phyloP scores from a whole-genome alignment of 2,888 invertebrate genomes.

The Habroteleia sp. region DNA sequence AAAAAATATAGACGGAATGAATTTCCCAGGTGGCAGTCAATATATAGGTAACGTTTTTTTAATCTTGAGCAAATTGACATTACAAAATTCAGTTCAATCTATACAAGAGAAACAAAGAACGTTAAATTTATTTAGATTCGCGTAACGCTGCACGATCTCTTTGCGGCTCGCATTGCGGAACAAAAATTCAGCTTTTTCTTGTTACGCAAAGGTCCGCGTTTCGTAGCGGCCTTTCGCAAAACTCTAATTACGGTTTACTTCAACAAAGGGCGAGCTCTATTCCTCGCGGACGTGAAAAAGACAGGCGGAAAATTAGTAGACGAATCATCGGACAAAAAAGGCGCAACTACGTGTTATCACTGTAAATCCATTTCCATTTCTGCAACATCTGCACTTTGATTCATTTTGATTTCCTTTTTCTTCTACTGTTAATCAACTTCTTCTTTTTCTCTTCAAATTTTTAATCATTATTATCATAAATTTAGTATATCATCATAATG shows the following conservation, averaged over 20 bases:
- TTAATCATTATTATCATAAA: not conserved
- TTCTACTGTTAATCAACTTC: too few relatives aligned
- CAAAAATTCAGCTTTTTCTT: constrained; percentile 9
- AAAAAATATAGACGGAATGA: too few relatives aligned
- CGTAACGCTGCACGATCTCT: not conserved
- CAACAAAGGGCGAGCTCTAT: constrained; percentile 12
- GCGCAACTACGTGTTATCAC: constrained; percentile 16
- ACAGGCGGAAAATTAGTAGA: constrained; percentile 26
- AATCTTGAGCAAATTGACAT: too few relatives aligned
- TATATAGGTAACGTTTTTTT: too few relatives aligned
- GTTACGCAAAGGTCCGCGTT: constrained; percentile 1
- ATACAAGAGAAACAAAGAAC: not conserved
- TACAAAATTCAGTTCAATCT: too few relatives aligned
- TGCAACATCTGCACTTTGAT: constrained; percentile 21
- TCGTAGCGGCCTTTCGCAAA: constrained; percentile 8
- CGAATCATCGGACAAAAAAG: constrained; percentile 13
- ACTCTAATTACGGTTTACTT: constrained; percentile 30
- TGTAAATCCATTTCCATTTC: constrained; percentile 23
- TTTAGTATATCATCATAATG: too few relatives aligned
- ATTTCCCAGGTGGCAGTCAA: too few relatives aligned
- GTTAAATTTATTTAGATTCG: not conserved
- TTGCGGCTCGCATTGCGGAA: not conserved
- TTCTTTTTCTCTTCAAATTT: too few relatives aligned
- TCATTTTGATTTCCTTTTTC: constrained; percentile 30
- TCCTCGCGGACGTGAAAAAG: constrained; percentile 14